phyloP scores from a whole-genome alignment of 2,888 invertebrate genomes.

The Drosophila yooni region DNA sequence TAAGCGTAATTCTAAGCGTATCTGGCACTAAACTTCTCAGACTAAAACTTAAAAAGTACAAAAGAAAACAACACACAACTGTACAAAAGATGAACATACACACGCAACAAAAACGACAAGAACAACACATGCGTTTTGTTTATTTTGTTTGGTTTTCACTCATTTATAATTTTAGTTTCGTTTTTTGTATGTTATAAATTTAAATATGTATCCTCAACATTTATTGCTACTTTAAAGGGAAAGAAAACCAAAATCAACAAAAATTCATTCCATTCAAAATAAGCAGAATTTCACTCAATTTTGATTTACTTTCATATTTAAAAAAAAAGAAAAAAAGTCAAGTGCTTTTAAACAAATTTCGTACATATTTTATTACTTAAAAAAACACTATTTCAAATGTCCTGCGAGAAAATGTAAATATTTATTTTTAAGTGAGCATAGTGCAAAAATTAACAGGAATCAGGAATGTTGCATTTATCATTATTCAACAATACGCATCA shows the following conservation, averaged over 20 bases:
- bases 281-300: constrained; percentile 14
- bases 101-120: constrained; percentile 27
- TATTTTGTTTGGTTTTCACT: constrained; percentile 18
- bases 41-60: constrained; percentile 26
- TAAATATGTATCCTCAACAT: constrained; percentile 1
- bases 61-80: constrained; percentile 28
- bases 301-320: constrained; percentile 1
- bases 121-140: constrained; percentile 18
- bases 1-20: constrained; percentile 46
- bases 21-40: constrained; percentile 45
- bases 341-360: constrained; percentile 8
- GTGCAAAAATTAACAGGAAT: neutral
- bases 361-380: constrained; percentile 25
- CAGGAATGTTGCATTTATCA: constrained; percentile 8
- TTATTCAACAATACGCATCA: constrained; percentile 13
- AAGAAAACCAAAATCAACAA: neutral
- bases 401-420: constrained; percentile 16
- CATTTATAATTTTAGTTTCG: constrained; percentile 16
- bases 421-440: constrained; percentile 20
- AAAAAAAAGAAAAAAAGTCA: constrained; percentile 9
- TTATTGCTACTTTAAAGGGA: constrained; percentile 5
- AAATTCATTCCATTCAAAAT: neutral
- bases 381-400: neutral
- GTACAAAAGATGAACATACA: constrained; percentile 39
- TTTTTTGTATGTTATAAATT: constrained; percentile 19